Percentiles rank a stretch among this genome's conserved stretches.
Conservation (phyloP, 2,113 vertebrate species). For the Butorides virescens region DNA sequence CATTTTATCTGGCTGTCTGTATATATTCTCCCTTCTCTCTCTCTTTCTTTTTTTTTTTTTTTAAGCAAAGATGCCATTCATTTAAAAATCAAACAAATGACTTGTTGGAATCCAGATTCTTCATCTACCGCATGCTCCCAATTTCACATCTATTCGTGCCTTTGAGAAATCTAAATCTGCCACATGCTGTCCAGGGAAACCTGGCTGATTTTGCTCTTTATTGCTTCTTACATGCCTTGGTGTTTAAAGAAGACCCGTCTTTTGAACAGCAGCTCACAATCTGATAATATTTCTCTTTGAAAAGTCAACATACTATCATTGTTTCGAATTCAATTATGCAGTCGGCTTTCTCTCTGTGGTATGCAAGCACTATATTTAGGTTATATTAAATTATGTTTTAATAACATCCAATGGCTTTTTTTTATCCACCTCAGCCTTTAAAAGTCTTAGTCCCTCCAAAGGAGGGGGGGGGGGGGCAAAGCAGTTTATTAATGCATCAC, state of each 20-base stretch:
- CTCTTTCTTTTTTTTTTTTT: not conserved
- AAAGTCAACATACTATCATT: conserved; percentile 67
- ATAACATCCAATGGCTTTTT: conserved; percentile 64
- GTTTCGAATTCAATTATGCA: conserved; percentile 62
- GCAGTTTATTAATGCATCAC: conserved; percentile 75
- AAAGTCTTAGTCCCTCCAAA: conserved; percentile 64
- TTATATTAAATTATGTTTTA: conserved; percentile 76
- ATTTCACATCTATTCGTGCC: not conserved
- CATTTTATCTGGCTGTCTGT: not conserved
- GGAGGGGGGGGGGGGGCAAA: not conserved
- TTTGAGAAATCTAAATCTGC: conserved; percentile 35
- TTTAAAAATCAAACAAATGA: conserved; percentile 1
- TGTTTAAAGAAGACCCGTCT: conserved; percentile 49
- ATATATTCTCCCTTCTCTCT: not conserved
- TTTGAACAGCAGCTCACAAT: conserved; percentile 62
- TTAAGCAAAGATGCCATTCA: not conserved
- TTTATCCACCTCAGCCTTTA: conserved; percentile 66
- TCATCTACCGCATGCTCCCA: not conserved
- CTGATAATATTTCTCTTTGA: conserved; percentile 69
- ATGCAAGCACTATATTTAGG: conserved; percentile 62
- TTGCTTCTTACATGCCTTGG: conserved; percentile 34
- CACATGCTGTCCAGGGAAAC: conserved; percentile 6
- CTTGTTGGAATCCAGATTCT: not conserved
- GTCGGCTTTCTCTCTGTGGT: conserved; percentile 37
- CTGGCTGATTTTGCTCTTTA: conserved; percentile 35